A percentile compares a stretch with the other conserved stretches of the same genome.
These are phyloP conservation scores for Escarpia spicata DNA, from an alignment of 2,888 invertebrate genomes.

Conservation along the genomic window DNA sequence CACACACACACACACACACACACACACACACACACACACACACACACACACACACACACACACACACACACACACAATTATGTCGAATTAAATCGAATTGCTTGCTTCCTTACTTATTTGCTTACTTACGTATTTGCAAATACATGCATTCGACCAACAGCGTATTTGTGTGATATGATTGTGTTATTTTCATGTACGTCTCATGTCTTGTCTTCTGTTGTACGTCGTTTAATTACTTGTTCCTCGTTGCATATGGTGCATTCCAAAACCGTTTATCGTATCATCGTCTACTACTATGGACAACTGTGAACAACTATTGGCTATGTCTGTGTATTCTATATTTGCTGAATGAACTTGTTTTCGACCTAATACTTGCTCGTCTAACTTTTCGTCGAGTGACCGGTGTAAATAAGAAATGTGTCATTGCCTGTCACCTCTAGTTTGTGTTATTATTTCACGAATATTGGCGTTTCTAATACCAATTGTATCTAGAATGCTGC, in stretches of 20 bases:
- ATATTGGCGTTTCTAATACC: not conserved
- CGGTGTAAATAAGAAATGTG: constrained; percentile 3
- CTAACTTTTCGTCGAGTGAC: not conserved
- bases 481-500: not conserved
- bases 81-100: too few species aligned
- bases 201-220: not conserved
- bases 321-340: not conserved
- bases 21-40: too few species aligned
- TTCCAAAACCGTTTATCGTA: not conserved
- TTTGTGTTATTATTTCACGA: not conserved
- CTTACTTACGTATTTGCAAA: not conserved
- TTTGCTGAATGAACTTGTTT: not conserved
- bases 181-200: not conserved
- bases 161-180: not conserved
- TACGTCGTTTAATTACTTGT: not conserved
- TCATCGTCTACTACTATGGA: not conserved
- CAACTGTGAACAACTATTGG: not conserved
- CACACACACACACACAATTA: too few species aligned
- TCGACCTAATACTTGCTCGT: not conserved
- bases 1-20: too few species aligned
- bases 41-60: too few species aligned
- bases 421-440: not conserved
- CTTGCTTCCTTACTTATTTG: not conserved
- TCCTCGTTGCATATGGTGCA: not conserved
- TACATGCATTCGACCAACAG: not conserved